Base-by-base conservation (phyloP, 2,888 invertebrate species). In the Frankliniella intonsa region DNA sequence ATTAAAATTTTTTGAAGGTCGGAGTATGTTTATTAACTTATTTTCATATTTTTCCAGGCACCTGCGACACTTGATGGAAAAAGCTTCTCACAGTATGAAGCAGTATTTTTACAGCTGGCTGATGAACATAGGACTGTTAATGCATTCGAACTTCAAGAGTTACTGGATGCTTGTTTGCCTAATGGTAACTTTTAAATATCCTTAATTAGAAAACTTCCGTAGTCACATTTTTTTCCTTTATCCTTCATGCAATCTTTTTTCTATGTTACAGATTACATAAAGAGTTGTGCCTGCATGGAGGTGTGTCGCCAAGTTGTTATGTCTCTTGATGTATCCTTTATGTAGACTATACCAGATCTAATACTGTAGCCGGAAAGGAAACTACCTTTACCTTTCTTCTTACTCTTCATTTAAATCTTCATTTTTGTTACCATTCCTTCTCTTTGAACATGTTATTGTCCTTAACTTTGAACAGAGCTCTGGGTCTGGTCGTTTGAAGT, bases 121-220 rank as follows among this genome's bases (percentile, higher is more conserved):
- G 97, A 97, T 87, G 97, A 97, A 86, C 96, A 96, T 86, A 91
- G 93, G 86, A 95, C 96, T 0, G 95, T 97, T 50, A 96, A 96
- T 86, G 94, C 96, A 7, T 97, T 97, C 86, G 97, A 97, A 87
- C 89, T 97, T 9, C 96, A 97, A 87, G 97, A 97, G 87, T 88
- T 97, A 25, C 88, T 97, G 50, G 97, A 97, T 86, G 95, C 95
- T 0, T 97, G 97, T 87, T 90, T 97, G 83, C 97, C 97, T 0
- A 97, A 97, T 87, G 91, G 91, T 91, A 86, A 87, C 85, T 81
- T 5, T 83, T 82, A 81, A 50, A 27, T 81, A n/a, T 22, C 76
- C 27, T 50, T 8, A 62, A 55, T 22, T n/a, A 2, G 19, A 62
- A 3, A 49, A 0, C 12, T 65, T 50, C 38, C 17, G n/a, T 27